Conservation (phyloP, 1,140 invertebrate species). For the Cydia fagiglandana region DNA sequence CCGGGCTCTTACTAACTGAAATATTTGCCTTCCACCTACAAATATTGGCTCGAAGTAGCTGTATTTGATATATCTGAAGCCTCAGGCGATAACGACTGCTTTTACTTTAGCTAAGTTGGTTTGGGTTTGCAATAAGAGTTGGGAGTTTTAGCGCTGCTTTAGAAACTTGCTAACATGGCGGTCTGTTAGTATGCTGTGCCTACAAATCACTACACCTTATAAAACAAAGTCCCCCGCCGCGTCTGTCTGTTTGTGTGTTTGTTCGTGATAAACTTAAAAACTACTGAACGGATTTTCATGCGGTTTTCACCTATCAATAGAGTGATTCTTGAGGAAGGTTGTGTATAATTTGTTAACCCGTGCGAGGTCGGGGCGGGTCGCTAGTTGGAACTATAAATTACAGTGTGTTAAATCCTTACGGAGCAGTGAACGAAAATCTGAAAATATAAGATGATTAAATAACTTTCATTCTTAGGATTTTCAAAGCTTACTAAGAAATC, state of each 20-base stretch:
- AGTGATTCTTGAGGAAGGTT: no score
- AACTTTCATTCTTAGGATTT: no score
- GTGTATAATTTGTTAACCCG: no score
- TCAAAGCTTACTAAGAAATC: no score
- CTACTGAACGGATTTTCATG: no score
- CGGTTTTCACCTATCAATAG: no score
- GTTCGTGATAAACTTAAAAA: no score
- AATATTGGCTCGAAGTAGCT: slow-evolving; percentile 18
- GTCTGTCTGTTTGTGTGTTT: no score
- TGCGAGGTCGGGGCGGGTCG: no score
- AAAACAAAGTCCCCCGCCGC: no score
- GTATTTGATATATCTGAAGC: slow-evolving; percentile 16
- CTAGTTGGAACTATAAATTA: no score
- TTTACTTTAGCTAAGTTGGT: background rate
- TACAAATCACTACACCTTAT: background rate
- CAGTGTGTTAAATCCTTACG: no score
- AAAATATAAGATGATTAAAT: background rate
- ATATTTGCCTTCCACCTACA: slow-evolving; percentile 7
- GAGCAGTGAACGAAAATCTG: background rate
- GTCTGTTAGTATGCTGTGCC: background rate
- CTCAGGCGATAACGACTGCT: background rate
- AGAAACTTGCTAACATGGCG: background rate
- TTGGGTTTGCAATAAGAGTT: background rate
- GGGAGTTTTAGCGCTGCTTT: background rate
- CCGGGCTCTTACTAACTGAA: background rate